Conservation (phyloP, 64 coral and sea anemone species). For the Pachyseris speciosa region DNA sequence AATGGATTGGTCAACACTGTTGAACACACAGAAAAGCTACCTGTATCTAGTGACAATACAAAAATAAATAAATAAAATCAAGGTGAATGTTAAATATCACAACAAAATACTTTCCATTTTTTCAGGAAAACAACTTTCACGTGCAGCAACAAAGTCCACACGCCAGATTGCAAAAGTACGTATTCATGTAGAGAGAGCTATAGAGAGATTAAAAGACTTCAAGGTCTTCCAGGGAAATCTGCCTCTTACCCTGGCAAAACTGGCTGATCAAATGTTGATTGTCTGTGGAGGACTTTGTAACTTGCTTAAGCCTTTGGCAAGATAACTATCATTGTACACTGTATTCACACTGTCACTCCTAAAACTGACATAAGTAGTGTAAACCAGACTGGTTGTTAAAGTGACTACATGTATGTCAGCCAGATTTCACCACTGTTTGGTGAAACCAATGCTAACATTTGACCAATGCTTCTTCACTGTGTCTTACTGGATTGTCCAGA, state of each 20-base stretch:
- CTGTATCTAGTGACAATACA: background rate
- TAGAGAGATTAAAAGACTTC: constrained; percentile 67
- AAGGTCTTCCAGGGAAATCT: constrained; percentile 73
- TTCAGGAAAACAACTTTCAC: constrained; percentile 59
- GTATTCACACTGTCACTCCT: background rate
- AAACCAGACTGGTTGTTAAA: constrained; percentile 12
- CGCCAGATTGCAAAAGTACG: constrained; percentile 44
- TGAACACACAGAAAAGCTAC: constrained; percentile 6
- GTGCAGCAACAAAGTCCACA: constrained; percentile 62
- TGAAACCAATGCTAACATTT: background rate
- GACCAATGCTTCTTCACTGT: constrained; percentile 3
- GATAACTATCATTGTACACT: constrained; percentile 28
- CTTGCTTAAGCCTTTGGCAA: constrained; percentile 42
- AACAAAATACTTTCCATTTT: constrained; percentile 27
- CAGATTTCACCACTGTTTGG: constrained; percentile 8
- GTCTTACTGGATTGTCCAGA: constrained; percentile 8
- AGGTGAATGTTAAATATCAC: background rate
- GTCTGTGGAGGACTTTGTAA: constrained; percentile 52
- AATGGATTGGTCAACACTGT: background rate
- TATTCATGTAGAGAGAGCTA: constrained; percentile 66
- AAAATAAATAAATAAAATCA: background rate
- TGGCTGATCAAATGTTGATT: constrained; percentile 72
- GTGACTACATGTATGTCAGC: background rate
- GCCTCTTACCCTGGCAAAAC: constrained; percentile 49
- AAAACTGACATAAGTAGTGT: constrained; percentile 8